Conservation (phyloP, 2,888 invertebrate species). For the Drosophila nr. perissopoda region DNA sequence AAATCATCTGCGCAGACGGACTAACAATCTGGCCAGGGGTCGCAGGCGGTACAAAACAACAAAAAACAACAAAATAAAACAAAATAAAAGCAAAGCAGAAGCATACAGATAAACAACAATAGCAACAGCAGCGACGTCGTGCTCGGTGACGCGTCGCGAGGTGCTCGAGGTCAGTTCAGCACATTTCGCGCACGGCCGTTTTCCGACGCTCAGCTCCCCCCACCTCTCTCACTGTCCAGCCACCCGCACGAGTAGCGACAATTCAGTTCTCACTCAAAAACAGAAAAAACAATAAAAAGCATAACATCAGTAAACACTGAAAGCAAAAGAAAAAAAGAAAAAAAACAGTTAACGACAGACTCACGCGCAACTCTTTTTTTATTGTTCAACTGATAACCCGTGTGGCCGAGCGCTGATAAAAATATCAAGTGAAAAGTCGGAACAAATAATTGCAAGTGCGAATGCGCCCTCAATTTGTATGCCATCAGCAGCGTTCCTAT, state of each 20-base stretch:
- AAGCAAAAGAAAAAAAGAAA: slow-evolving; percentile 13
- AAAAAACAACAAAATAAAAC: slow-evolving; percentile 7
- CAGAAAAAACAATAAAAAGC: slow-evolving; percentile 32
- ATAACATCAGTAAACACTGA: slow-evolving; percentile 40
- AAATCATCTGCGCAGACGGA: slow-evolving; percentile 63
- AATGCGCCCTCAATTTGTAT: slow-evolving; percentile 77
- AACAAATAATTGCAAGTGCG: slow-evolving; percentile 49
- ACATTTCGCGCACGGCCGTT: slow-evolving; percentile 72
- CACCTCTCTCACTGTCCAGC: slow-evolving; percentile 28
- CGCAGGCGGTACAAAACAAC: slow-evolving; percentile 28
- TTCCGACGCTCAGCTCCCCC: slow-evolving; percentile 10
- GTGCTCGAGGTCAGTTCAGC: slow-evolving; percentile 75
- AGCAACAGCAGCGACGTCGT: slow-evolving; percentile 36
- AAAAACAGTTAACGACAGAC: slow-evolving; percentile 46
- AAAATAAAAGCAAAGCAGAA: slow-evolving; percentile 15
- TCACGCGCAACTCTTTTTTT: slow-evolving; percentile 73
- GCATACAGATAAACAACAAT: slow-evolving; percentile 70
- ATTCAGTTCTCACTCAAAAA: slow-evolving; percentile 34
- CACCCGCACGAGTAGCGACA: slow-evolving; percentile 55
- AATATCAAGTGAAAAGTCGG: slow-evolving; percentile 49
- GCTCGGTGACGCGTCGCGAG: slow-evolving; percentile 70
- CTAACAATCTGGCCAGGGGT: slow-evolving; percentile 24
- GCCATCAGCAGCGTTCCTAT: slow-evolving; percentile 54
- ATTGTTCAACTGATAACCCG: slow-evolving; percentile 69
- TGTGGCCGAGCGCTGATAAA: slow-evolving; percentile 42